These are phyloP conservation scores for Embiotoca jacksoni DNA, from an alignment of 2,113 vertebrate genomes.

Conservation along the genomic window DNA sequence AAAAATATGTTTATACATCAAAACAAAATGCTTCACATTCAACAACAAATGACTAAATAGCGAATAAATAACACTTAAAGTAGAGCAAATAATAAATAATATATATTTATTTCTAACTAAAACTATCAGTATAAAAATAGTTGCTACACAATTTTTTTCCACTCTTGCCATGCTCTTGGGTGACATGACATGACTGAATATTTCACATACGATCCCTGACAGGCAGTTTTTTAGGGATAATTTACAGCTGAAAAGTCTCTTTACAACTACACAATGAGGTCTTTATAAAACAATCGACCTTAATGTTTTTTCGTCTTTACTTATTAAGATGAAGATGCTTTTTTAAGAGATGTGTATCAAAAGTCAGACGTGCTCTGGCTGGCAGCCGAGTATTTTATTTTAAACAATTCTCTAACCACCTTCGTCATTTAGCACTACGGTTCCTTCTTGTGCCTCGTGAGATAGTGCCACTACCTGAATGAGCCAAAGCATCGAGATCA, in stretches of 20 bases:
- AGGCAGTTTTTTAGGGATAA: slow-evolving; percentile 29
- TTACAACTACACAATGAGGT: slow-evolving; percentile 2
- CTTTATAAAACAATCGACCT: slow-evolving; percentile 14
- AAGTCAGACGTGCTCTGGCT: slow-evolving; percentile 9
- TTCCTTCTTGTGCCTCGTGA: background rate
- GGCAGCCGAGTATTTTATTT: background rate
- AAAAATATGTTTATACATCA: slow-evolving; percentile 25
- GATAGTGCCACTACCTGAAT: background rate
- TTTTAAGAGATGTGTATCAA: background rate
- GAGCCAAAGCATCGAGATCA: background rate
- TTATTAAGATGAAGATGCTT: background rate
- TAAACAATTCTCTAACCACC: background rate
- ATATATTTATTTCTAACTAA: slow-evolving; percentile 58
- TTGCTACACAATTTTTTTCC: slow-evolving; percentile 71
- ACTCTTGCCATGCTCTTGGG: slow-evolving; percentile 58
- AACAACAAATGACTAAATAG: slow-evolving; percentile 36
- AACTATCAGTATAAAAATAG: slow-evolving; percentile 82
- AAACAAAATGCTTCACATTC: slow-evolving; percentile 50
- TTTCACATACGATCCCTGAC: slow-evolving; percentile 53
- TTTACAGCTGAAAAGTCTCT: slow-evolving; percentile 40
- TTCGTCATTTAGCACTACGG: background rate
- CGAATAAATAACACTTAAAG: slow-evolving; percentile 52
- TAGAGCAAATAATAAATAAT: slow-evolving; percentile 55
- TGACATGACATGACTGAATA: slow-evolving; percentile 60
- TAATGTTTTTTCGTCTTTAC: slow-evolving; percentile 10